phyloP scores from a whole-genome alignment of 2,888 invertebrate genomes.

The Spilosoma lubricipeda region DNA sequence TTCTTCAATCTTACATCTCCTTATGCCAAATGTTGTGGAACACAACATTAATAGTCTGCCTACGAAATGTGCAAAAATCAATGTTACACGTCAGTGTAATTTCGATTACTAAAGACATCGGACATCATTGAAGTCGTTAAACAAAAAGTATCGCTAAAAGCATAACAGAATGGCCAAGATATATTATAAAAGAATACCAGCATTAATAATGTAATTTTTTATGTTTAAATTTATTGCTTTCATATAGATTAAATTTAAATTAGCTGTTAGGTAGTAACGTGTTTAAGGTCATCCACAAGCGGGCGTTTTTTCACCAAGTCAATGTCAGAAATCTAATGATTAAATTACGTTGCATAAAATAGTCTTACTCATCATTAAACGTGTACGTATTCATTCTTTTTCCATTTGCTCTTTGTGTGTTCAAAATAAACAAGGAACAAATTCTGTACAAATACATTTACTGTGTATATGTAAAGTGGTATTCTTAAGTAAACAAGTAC shows the following conservation, averaged over 20 bases:
- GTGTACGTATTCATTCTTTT: background rate
- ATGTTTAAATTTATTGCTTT: constrained; percentile 2
- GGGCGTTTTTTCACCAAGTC: background rate
- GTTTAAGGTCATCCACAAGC: background rate
- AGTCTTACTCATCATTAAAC: background rate
- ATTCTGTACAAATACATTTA: background rate
- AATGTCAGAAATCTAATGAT: background rate
- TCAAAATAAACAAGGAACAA: background rate
- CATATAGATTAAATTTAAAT: constrained; percentile 22
- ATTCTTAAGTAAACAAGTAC: background rate
- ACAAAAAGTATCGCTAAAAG: constrained; percentile 38
- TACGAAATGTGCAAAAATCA: background rate
- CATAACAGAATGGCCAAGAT: constrained; percentile 44
- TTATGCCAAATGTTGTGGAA: background rate
- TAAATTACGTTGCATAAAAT: background rate
- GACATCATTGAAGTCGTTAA: constrained; percentile 28
- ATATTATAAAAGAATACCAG: constrained; percentile 39
- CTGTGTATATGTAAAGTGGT: background rate
- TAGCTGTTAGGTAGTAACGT: constrained; percentile 3
- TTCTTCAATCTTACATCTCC: background rate
- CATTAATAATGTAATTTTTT: constrained; percentile 36
- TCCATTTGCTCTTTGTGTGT: background rate
- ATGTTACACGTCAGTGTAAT: constrained; percentile 3
- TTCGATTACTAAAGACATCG: background rate
- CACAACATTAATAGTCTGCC: background rate